phyloP scores from a whole-genome alignment of 1,140 invertebrate species.

The Platorchestia sp. region DNA sequence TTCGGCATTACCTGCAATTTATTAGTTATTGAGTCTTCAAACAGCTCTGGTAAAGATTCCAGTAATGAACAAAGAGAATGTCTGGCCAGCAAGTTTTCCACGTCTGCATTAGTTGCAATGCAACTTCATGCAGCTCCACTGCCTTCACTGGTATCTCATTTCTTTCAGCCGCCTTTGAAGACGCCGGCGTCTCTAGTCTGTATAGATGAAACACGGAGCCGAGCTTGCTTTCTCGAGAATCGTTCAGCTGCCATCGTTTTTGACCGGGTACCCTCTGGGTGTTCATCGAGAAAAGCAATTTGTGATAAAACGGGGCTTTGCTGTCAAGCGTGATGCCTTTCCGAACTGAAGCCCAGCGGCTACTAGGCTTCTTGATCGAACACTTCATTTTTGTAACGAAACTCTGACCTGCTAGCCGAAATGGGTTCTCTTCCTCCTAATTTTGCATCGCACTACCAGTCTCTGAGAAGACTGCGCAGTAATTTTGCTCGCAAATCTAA shows the following conservation, averaged over 20 bases:
- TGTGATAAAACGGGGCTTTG: neutral
- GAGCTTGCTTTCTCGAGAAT: neutral
- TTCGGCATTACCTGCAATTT: neutral
- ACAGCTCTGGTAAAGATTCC: neutral
- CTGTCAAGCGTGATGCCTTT: neutral
- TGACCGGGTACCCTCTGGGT: neutral
- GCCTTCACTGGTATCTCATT: neutral
- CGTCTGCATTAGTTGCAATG: neutral
- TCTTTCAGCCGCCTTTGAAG: neutral
- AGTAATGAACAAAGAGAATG: neutral
- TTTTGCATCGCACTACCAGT: neutral
- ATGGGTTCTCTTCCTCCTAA: neutral
- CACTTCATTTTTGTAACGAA: neutral
- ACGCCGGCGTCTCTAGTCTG: neutral
- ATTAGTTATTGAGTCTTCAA: neutral
- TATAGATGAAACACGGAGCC: neutral
- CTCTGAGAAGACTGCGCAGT: neutral
- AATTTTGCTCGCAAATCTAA: no score
- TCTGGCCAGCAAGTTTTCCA: neutral
- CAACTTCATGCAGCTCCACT: neutral
- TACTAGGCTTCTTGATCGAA: neutral
- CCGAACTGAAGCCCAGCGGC: neutral
- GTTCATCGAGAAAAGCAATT: neutral
- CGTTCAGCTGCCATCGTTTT: neutral
- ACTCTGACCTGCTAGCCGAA: neutral